Percentiles rank a stretch among this genome's conserved stretches.
These are phyloP conservation scores for Macrotrachela quadricornifera DNA, from an alignment of 1,140 invertebrate genomes.

Conservation along the genomic window DNA sequence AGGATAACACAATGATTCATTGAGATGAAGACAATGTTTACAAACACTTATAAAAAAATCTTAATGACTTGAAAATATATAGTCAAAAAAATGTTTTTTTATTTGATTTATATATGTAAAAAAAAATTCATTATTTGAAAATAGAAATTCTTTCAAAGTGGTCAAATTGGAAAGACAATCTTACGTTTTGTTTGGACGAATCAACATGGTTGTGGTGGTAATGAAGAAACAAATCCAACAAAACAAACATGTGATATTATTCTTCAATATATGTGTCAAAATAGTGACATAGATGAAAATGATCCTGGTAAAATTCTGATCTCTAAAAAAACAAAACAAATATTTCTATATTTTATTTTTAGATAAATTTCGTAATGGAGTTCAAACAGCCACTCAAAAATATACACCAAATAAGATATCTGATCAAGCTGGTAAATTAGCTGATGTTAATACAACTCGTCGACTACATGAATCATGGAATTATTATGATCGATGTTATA, in stretches of 20 bases:
- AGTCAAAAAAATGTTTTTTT: too few relatives aligned
- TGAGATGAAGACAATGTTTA: too few relatives aligned
- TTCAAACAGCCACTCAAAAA: not conserved
- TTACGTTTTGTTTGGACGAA: conserved; percentile 26
- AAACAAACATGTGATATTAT: conserved; percentile 27
- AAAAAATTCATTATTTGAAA: too few relatives aligned
- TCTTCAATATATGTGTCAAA: conserved; percentile 27
- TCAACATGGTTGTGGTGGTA: conserved; percentile 27
- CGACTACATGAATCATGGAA: conserved; percentile 26
- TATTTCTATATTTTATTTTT: too few relatives aligned
- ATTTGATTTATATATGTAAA: too few relatives aligned
- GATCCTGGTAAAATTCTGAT: not conserved
- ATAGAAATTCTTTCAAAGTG: conserved; percentile 29
- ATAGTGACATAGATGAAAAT: conserved; percentile 1
- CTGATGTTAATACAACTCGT: conserved; percentile 12
- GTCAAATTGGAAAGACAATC: conserved; percentile 13
- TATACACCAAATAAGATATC: not conserved
- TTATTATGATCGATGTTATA: conserved; percentile 25
- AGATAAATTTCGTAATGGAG: too few relatives aligned
- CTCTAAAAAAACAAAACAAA: too few relatives aligned
- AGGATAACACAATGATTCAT: not conserved
- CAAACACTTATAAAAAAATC: too few relatives aligned
- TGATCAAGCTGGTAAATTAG: not conserved
- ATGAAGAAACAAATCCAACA: conserved; percentile 16
- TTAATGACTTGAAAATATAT: too few relatives aligned